These are phyloP conservation scores for Pachyuromys duprasi DNA, from an alignment of 2,797 vertebrate species.

Conservation along the genomic window DNA sequence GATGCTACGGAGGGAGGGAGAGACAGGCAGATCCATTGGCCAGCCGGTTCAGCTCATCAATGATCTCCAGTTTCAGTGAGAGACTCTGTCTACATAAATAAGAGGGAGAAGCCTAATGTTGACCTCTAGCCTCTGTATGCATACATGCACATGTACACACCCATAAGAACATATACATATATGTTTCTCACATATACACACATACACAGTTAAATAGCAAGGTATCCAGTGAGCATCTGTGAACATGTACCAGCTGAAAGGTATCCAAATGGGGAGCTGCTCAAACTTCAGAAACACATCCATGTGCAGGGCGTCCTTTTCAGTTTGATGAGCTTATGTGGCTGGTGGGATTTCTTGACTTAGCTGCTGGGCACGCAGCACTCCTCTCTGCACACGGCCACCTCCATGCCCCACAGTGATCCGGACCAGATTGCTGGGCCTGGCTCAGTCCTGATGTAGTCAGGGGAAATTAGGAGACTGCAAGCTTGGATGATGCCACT, in stretches of 20 bases:
- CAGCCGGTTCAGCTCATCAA: not conserved
- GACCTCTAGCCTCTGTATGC: not conserved
- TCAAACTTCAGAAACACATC: not conserved
- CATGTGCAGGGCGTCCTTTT: not conserved
- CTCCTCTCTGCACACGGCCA: not conserved
- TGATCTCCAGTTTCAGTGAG: not conserved
- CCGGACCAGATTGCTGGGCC: conserved; percentile 47
- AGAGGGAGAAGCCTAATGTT: not conserved
- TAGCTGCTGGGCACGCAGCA: not conserved
- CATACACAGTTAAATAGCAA: not conserved
- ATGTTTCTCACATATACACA: not conserved
- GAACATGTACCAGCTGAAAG: not conserved
- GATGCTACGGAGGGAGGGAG: not conserved
- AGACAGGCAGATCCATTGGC: not conserved
- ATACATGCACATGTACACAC: not conserved
- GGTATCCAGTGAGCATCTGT: not conserved
- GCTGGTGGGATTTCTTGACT: not conserved
- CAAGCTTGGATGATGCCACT: conserved; percentile 66
- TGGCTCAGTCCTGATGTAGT: conserved; percentile 60
- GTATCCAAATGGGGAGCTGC: not conserved
- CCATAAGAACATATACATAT: not conserved
- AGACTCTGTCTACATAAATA: not conserved
- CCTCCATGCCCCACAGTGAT: conserved; percentile 32
- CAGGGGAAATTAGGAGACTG: conserved; percentile 69
- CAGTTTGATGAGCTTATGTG: not conserved